A percentile compares a stretch with the other conserved stretches of the same genome.
These are phyloP conservation scores for Choreutis nemorana DNA, from an alignment of 2,888 invertebrate species.

Conservation along the genomic window DNA sequence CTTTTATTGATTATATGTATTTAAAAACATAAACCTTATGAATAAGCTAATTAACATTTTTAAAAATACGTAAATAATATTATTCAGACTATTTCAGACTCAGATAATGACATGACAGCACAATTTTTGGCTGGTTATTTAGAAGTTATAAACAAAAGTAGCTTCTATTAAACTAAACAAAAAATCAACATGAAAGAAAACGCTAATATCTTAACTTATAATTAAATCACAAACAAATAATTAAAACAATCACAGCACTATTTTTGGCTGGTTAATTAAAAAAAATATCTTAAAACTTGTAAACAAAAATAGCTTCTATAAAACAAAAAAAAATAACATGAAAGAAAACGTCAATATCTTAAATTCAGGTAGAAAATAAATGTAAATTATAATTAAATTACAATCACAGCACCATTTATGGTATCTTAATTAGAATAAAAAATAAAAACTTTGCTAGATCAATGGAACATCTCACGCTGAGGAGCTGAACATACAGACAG, in stretches of 20 bases:
- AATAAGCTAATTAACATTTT: no score
- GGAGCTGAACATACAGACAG: slow-evolving; percentile 4
- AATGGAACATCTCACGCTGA: slow-evolving; percentile 5
- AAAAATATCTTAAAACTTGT: slow-evolving; percentile 4
- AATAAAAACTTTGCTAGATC: slow-evolving; percentile 5
- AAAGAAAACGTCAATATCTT: slow-evolving; percentile 1
- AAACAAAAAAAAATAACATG: slow-evolving; percentile 2
- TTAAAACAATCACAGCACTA: slow-evolving; percentile 1
- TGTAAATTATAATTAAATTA: slow-evolving; percentile 7
- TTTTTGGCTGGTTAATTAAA: slow-evolving; percentile 4
- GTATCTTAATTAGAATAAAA: slow-evolving; percentile 3
- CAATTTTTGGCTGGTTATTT: slow-evolving; percentile 7
- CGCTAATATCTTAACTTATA: slow-evolving; percentile 7
- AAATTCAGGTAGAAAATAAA: neutral
- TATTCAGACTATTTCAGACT: slow-evolving; percentile 6
- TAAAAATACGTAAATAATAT: no score
- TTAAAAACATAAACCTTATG: no score
- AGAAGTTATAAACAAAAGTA: slow-evolving; percentile 7
- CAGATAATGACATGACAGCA: slow-evolving; percentile 6
- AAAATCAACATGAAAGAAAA: slow-evolving; percentile 6
- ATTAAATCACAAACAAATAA: slow-evolving; percentile 8
- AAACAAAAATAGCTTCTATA: slow-evolving; percentile 4
- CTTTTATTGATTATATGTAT: no score
- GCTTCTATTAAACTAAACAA: slow-evolving; percentile 7
- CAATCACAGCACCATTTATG: slow-evolving; percentile 6